Percentiles rank a stretch among this genome's conserved stretches.
These are phyloP conservation scores for Laspeyria flexula DNA, from an alignment of 2,888 invertebrate genomes.

Conservation along the genomic window DNA sequence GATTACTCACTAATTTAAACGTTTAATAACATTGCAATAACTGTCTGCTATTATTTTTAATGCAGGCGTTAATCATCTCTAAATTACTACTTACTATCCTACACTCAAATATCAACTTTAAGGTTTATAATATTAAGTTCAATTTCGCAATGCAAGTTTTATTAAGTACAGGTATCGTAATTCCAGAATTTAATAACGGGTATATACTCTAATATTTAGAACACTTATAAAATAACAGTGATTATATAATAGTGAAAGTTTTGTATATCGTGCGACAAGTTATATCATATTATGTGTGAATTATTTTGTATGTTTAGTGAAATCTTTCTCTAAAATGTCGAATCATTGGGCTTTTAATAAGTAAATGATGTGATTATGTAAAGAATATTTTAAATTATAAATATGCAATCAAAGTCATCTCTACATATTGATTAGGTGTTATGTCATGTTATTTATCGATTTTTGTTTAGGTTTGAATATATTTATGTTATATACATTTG, in stretches of 20 bases:
- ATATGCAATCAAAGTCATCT: background rate
- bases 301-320: conserved; percentile 39
- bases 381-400: background rate
- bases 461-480: background rate
- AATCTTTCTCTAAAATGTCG: conserved; percentile 32
- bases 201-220: conserved; percentile 9
- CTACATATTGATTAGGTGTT: background rate
- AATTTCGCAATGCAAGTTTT: background rate
- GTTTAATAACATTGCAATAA: conserved; percentile 23
- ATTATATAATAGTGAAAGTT: conserved; percentile 42
- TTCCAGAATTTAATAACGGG: conserved; percentile 18
- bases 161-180: background rate
- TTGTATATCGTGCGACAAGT: conserved; percentile 32
- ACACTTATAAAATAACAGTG: conserved; percentile 24
- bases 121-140: background rate
- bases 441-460: background rate
- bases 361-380: conserved; percentile 10
- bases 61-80: conserved; percentile 22
- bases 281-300: conserved; percentile 30
- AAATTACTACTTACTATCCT: conserved; percentile 1
- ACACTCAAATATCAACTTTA: conserved; percentile 12
- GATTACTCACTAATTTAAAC: conserved; percentile 5
- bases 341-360: conserved; percentile 29
- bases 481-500: too few relatives aligned
- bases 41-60: conserved; percentile 27